phyloP scores from a whole-genome alignment of 2,113 vertebrate species.

The Oncorhynchus nerka region DNA sequence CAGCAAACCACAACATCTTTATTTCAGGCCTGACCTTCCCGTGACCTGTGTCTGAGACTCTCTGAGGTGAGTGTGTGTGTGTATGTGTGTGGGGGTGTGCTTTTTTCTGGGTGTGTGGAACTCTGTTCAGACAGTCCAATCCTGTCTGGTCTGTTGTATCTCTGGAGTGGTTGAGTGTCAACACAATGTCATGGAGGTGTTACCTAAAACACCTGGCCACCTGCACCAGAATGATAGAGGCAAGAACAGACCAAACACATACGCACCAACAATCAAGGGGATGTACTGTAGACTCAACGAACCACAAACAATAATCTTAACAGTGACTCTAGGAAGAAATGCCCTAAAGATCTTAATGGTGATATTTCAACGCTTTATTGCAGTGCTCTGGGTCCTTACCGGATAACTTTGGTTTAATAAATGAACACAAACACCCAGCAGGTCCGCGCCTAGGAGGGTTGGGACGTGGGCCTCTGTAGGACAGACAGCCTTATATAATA shows the following conservation, averaged over 20 bases:
- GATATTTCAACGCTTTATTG: neutral
- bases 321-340: neutral
- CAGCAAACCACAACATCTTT: neutral
- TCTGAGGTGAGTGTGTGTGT: neutral
- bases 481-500: neutral
- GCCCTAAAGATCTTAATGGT: neutral
- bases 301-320: neutral
- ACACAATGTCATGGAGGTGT: slow-evolving; percentile 37
- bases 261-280: slow-evolving; percentile 15
- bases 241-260: slow-evolving; percentile 9
- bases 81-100: too few relatives aligned
- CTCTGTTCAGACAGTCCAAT: slow-evolving; percentile 23
- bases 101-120: slow-evolving; percentile 8
- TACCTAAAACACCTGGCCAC: slow-evolving; percentile 29
- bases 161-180: slow-evolving; percentile 34
- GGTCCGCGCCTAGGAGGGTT: neutral
- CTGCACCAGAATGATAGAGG: neutral
- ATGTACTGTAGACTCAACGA: neutral
- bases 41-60: slow-evolving; percentile 17
- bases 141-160: slow-evolving; percentile 20
- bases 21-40: slow-evolving; percentile 29
- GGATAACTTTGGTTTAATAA: neutral
- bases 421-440: neutral
- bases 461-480: neutral
- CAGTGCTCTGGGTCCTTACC: neutral